Conservation (phyloP, 2,888 invertebrate species). For the Erebia ligea region DNA sequence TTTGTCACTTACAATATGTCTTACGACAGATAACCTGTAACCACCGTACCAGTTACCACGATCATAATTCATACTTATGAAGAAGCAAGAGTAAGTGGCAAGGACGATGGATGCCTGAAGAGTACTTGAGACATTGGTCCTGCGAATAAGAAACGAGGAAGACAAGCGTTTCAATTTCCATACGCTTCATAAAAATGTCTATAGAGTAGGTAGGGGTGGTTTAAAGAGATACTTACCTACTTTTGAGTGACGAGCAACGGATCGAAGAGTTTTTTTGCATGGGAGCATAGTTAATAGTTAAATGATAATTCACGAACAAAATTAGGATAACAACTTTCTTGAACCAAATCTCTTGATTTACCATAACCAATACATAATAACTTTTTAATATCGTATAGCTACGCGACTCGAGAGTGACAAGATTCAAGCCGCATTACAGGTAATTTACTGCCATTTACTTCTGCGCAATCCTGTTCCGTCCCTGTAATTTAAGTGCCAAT, state of each 20-base stretch:
- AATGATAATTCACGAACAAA: background rate
- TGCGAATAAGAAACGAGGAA: background rate
- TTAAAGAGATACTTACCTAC: background rate
- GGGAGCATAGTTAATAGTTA: no score
- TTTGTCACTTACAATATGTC: no score
- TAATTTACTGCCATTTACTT: slow-evolving; percentile 36
- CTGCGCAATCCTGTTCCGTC: slow-evolving; percentile 24
- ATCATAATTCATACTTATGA: background rate
- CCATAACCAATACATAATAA: background rate
- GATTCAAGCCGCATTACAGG: slow-evolving; percentile 27
- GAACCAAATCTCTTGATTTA: background rate
- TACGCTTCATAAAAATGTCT: background rate
- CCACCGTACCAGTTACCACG: no score
- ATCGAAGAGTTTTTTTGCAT: no score
- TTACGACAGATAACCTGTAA: no score
- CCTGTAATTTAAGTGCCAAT: slow-evolving; percentile 33
- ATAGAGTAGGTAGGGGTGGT: background rate
- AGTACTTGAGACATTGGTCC: background rate
- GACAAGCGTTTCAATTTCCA: background rate
- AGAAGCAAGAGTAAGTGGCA: background rate
- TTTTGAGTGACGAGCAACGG: background rate
- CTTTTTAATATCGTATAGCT: slow-evolving; percentile 5
- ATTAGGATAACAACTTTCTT: background rate
- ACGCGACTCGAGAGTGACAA: slow-evolving; percentile 20
- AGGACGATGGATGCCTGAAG: background rate